Percentiles rank a stretch among this genome's conserved stretches.
Evolutionary conservation across 2,113 vertebrate genomes (phyloP).

Genomic region (Psilopsiagon aurifrons): DNA sequence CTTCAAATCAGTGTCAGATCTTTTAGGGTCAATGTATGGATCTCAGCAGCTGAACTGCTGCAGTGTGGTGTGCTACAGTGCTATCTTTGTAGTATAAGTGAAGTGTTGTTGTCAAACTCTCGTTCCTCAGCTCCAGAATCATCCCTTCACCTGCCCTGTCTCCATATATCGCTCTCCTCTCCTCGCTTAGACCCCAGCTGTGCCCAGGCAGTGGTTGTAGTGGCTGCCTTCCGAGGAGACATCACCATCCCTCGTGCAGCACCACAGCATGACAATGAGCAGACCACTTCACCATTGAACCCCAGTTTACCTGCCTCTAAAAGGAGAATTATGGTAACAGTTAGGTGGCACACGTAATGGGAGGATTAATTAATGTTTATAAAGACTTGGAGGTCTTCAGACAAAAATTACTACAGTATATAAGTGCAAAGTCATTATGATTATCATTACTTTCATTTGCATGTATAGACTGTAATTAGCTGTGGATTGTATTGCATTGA

Average conservation of each 20-base stretch:
- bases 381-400: conserved; percentile 49
- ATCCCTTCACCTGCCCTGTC: background rate
- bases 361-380: conserved; percentile 68
- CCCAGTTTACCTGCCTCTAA: background rate
- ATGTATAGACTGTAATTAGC: conserved; percentile 68
- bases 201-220: background rate
- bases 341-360: background rate
- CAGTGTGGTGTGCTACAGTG: background rate
- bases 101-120: background rate
- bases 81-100: background rate
- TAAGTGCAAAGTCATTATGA: conserved; percentile 68
- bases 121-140: background rate
- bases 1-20: background rate
- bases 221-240: background rate
- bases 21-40: background rate
- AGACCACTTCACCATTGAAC: background rate
- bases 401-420: conserved; percentile 49
- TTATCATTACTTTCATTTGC: conserved; percentile 58
- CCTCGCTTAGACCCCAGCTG: background rate
- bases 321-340: background rate
- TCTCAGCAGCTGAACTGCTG: background rate
- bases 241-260: rapidly evolving
- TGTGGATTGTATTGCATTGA: conserved; percentile 57
- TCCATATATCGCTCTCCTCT: rapidly evolving
- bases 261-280: background rate